Percentiles rank a stretch among this genome's conserved stretches.
Conservation (phyloP, 2,797 vertebrate species). For the Xerus rutilus region DNA sequence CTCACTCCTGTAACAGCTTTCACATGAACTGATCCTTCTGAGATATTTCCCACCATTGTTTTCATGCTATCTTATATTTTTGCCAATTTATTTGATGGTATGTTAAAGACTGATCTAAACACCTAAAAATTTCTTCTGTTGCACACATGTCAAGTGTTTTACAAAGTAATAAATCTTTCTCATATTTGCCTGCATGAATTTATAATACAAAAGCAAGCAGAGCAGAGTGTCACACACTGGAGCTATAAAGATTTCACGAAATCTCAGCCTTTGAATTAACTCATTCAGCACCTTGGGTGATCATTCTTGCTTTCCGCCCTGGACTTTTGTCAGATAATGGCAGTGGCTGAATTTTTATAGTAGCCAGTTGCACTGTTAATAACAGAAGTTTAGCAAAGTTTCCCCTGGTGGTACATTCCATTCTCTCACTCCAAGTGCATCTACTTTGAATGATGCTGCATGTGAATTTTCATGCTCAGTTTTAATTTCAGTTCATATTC, state of each 20-base stretch:
- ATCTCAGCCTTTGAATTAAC: constrained; percentile 24
- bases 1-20: neutral
- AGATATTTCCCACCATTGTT: neutral
- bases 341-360: neutral
- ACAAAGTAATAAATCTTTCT: constrained; percentile 46
- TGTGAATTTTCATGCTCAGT: constrained; percentile 43
- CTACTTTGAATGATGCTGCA: constrained; percentile 2
- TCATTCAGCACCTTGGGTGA: neutral
- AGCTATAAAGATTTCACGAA: neutral
- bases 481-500: constrained; percentile 47
- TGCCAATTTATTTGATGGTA: neutral
- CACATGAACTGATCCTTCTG: neutral
- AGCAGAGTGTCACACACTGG: neutral
- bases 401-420: neutral
- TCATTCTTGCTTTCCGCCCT: neutral
- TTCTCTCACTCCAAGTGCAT: neutral
- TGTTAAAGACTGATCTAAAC: constrained; percentile 51
- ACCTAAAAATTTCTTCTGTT: constrained; percentile 34
- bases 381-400: neutral
- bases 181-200: neutral
- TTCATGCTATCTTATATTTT: constrained; percentile 26
- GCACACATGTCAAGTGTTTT: constrained; percentile 36
- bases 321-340: neutral
- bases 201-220: constrained; percentile 26
- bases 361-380: neutral